These are phyloP conservation scores for Galeopterus variegatus DNA, from an alignment of 2,113 vertebrate genomes.

Conservation along the genomic window DNA sequence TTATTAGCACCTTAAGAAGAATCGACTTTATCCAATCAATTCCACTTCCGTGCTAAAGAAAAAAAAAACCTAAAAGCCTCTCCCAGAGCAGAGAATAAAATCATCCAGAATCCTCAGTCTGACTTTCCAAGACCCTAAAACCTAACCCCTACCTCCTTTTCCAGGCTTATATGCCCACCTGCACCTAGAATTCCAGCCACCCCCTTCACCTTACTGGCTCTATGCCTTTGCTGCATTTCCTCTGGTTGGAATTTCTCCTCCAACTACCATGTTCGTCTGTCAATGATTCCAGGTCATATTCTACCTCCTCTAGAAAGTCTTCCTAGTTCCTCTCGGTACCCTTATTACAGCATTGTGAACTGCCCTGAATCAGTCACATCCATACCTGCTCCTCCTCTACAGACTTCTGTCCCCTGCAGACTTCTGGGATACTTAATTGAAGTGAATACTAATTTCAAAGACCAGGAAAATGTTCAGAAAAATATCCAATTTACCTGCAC, in stretches of 20 bases:
- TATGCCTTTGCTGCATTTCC: background rate
- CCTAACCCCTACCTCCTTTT: background rate
- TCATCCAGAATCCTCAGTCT: background rate
- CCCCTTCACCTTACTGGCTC: background rate
- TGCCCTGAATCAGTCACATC: background rate
- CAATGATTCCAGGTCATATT: background rate
- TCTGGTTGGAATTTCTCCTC: background rate
- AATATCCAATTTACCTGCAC: background rate
- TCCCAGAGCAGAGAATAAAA: constrained; percentile 3
- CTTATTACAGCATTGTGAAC: background rate
- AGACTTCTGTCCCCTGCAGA: background rate
- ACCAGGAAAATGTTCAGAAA: background rate
- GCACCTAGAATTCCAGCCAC: background rate
- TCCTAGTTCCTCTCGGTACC: background rate
- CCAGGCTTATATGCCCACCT: background rate
- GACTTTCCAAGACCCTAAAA: background rate
- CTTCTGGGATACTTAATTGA: background rate
- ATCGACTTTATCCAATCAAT: background rate
- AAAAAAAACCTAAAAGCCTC: background rate
- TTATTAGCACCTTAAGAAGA: background rate
- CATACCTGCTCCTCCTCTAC: background rate
- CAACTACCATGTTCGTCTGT: background rate
- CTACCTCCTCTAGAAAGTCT: background rate
- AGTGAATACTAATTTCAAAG: background rate
- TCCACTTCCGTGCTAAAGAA: background rate